Percentiles rank a stretch among this genome's conserved stretches.
Conservation (phyloP, 1,140 invertebrate genomes). For the Teleopsis dalmanni region DNA sequence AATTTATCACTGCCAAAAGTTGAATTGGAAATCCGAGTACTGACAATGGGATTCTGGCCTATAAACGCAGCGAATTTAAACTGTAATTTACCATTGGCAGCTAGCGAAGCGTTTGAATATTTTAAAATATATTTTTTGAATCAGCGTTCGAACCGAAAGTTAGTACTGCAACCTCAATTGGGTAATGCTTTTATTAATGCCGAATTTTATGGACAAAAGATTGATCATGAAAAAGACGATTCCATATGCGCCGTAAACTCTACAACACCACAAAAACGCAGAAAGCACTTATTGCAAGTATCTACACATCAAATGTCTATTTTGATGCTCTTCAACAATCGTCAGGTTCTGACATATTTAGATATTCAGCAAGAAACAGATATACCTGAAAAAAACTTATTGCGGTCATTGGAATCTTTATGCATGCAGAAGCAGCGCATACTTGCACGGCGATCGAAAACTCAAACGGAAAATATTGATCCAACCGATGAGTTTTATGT, state of each 20-base stretch:
- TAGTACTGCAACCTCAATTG: constrained; percentile 94
- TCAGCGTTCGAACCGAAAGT: constrained; percentile 95
- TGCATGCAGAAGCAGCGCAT: constrained; percentile 98
- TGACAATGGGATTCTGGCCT: constrained; percentile 99
- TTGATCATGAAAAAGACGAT: constrained; percentile 50
- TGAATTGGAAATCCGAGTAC: constrained; percentile 91
- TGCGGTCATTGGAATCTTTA: constrained; percentile 90
- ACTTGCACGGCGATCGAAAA: constrained; percentile 82
- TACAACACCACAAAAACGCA: constrained; percentile 47
- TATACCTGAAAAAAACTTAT: constrained; percentile 93
- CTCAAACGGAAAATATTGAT: constrained; percentile 89
- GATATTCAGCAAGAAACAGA: constrained; percentile 96
- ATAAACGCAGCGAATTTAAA: constrained; percentile 87
- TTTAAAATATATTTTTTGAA: constrained; percentile 95
- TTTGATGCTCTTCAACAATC: constrained; percentile 93
- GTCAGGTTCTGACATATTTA: constrained; percentile 84
- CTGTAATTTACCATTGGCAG: constrained; percentile 86
- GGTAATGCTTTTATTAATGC: constrained; percentile 92
- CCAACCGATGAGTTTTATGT: constrained; percentile 87
- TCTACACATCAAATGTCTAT: constrained; percentile 94
- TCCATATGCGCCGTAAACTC: constrained; percentile 53
- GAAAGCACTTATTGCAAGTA: constrained; percentile 92
- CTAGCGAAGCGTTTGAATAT: constrained; percentile 87
- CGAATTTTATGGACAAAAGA: constrained; percentile 72
- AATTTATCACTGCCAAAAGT: constrained; percentile 57